Percentiles rank a stretch among this genome's conserved stretches.
Evolutionary conservation across 2,888 invertebrate genomes (phyloP).

Genomic region (Acrobasis repandana): DNA sequence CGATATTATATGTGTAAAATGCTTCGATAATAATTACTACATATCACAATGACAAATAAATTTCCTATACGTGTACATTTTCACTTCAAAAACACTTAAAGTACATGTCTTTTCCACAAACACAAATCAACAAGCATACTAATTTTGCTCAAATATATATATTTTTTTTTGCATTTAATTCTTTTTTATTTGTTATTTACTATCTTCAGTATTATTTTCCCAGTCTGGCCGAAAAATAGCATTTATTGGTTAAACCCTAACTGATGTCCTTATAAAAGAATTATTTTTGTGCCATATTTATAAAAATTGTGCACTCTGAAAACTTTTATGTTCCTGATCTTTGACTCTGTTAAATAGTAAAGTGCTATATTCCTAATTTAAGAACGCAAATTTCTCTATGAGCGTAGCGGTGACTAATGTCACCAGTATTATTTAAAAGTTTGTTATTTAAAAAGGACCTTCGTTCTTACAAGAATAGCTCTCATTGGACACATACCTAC

Average conservation of each 20-base stretch:
- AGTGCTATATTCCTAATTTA: too few relatives aligned
- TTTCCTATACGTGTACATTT: conserved; percentile 38
- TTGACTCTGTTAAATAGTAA: too few relatives aligned
- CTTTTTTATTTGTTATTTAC: conserved; percentile 36
- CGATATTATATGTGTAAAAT: conserved; percentile 41
- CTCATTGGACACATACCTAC: neutral
- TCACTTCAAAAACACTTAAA: conserved; percentile 26
- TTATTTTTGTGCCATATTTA: too few relatives aligned
- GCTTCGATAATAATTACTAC: conserved; percentile 57
- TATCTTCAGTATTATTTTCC: conserved; percentile 30
- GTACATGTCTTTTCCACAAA: conserved; percentile 50
- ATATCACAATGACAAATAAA: conserved; percentile 79
- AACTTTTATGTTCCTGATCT: too few relatives aligned
- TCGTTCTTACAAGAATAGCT: too few relatives aligned
- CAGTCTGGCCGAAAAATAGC: conserved; percentile 13
- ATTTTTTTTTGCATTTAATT: conserved; percentile 24
- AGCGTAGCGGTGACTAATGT: too few relatives aligned
- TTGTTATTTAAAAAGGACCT: too few relatives aligned
- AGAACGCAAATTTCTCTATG: too few relatives aligned
- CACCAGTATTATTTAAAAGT: too few relatives aligned
- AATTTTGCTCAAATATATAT: conserved; percentile 45
- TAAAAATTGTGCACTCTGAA: too few relatives aligned
- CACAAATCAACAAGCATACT: conserved; percentile 32
- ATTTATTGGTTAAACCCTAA: neutral
- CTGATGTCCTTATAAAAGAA: neutral